phyloP scores from a whole-genome alignment of 2,113 vertebrate genomes.

The Lathamus discolor region DNA sequence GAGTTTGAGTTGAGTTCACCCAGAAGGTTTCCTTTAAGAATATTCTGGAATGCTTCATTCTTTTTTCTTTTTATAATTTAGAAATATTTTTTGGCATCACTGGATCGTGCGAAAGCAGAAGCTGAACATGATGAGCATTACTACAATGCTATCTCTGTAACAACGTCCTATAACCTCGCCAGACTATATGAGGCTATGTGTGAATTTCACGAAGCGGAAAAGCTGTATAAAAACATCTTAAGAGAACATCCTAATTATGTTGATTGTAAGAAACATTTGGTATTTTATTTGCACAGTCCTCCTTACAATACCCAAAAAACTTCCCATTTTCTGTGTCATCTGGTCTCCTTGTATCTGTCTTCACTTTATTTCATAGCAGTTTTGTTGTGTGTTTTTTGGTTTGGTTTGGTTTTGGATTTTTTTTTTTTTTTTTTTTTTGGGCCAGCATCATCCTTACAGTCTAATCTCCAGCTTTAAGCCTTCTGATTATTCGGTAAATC shows the following conservation, averaged over 20 bases:
- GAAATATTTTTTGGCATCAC: constrained; percentile 97
- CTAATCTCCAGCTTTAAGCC: background rate
- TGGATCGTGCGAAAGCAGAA: constrained; percentile 96
- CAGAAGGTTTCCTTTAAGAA: background rate
- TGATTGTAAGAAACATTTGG: constrained; percentile 86
- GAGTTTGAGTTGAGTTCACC: background rate
- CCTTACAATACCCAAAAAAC: background rate
- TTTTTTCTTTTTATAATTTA: constrained; percentile 51
- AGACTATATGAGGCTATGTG: constrained; percentile 97
- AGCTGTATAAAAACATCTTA: constrained; percentile 97
- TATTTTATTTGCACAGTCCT: background rate
- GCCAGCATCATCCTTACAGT: background rate
- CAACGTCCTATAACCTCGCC: constrained; percentile 96
- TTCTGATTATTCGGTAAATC: background rate
- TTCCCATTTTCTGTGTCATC: background rate
- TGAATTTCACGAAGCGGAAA: constrained; percentile 97
- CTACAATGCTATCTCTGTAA: constrained; percentile 98
- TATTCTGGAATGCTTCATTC: background rate
- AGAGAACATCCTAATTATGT: constrained; percentile 99
- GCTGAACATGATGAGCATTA: constrained; percentile 98
- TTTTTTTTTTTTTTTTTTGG: background rate
- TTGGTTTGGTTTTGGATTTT: background rate
- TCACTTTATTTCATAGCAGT: background rate
- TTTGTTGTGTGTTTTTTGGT: background rate
- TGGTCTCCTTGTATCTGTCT: background rate